Evolutionary conservation across 2,888 invertebrate genomes (phyloP), one percentile per base, ranked within the genome.

Genomic region (Vannuccia rotundouncinata): DNA sequence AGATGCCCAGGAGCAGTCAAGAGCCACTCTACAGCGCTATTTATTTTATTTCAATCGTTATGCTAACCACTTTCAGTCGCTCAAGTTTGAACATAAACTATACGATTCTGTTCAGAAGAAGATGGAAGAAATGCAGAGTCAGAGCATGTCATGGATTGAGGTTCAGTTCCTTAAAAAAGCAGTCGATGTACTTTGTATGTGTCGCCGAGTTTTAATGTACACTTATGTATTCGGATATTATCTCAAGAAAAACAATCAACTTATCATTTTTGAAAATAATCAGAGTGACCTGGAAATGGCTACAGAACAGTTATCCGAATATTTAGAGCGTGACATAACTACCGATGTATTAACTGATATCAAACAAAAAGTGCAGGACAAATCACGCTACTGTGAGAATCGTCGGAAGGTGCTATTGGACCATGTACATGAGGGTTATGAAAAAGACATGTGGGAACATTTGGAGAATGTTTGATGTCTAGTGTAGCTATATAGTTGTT

Each of bases 71-170:
- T 95, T 95, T 94, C 95, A 96, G 89, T 95, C 95, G 83, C 91
- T 98, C 85, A 95, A 95, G 89, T 95, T 99, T 89, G 98, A 99
- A 90, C 92, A 93, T 89, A 97, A 97, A 91, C 91, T 98, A 81
- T 96, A 97, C 89, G 94, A 95, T 2, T 93, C 94, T 82, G 94
- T 97, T 81, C 95, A 95, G 89, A 93, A 93, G 88, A 98, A 98
- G 90, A 98, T 99, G 97, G 96, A 97, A 88, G 96, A 96, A 89
- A 97, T 99, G 97, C 98, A 99, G 88, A 95, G 95, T 87, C 95
- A 95, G 88, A 95, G 95, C 88, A 97, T 98, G 96, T 95, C 95
- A 84, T 99, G 98, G 98, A 98, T 98, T 85, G 98, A 99, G 91
- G 96, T 97, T 82, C 98, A 99, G 91, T 99, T 98, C 90, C 90